These are phyloP conservation scores for Macaca nemestrina DNA, from an alignment of 2,113 vertebrate species.

Conservation along the genomic window DNA sequence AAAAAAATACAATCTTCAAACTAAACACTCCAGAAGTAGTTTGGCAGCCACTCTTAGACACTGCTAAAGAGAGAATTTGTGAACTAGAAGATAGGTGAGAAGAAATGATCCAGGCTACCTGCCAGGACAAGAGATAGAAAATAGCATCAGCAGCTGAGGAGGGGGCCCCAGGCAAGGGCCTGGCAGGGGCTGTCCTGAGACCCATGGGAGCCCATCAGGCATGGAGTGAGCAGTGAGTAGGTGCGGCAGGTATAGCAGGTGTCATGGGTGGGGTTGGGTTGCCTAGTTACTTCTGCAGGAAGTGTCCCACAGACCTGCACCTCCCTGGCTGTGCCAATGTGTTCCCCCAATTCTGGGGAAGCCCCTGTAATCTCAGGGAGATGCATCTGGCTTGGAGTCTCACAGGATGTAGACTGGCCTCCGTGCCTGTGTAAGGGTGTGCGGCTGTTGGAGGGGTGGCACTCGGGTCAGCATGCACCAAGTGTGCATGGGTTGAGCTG, in stretches of 20 bases:
- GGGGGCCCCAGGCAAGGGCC: background rate
- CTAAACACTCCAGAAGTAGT: background rate
- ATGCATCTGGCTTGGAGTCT: no score
- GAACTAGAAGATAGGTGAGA: background rate
- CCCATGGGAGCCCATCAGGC: background rate
- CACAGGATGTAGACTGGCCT: background rate
- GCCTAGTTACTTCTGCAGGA: background rate
- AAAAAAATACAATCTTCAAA: accelerated
- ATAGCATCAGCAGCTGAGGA: accelerated
- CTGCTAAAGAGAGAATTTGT: accelerated
- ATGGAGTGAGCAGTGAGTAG: accelerated
- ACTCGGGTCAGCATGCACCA: background rate
- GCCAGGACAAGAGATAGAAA: background rate
- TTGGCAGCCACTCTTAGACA: background rate
- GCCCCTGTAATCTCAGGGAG: background rate
- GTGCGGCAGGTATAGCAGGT: no score
- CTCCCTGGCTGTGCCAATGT: background rate
- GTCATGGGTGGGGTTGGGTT: background rate
- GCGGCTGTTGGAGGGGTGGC: background rate
- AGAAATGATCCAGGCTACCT: accelerated
- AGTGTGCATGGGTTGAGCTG: background rate
- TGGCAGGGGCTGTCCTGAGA: accelerated
- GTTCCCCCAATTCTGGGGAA: background rate
- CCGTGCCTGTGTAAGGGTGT: accelerated
- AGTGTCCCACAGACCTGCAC: accelerated